phyloP scores from a whole-genome alignment of 1,140 invertebrate species.

The Drosophila burlai region DNA sequence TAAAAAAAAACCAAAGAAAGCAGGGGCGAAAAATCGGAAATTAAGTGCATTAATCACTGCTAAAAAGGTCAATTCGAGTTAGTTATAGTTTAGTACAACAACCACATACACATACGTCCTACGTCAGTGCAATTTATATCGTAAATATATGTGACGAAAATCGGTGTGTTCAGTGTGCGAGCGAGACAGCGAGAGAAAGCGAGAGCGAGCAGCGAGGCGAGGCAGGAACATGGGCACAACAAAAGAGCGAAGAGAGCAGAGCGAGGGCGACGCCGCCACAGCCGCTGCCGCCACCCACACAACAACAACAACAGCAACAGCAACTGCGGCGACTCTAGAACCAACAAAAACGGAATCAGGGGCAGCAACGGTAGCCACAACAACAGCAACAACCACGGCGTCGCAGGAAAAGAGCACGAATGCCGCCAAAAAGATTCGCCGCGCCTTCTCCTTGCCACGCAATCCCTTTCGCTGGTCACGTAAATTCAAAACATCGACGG shows the following conservation, averaged over 20 bases:
- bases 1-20: conserved; percentile 34
- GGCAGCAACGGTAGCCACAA: conserved; percentile 13
- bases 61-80: conserved; percentile 69
- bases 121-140: conserved; percentile 59
- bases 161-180: conserved; percentile 43
- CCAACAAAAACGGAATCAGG: conserved; percentile 47
- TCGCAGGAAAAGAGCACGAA: conserved; percentile 51
- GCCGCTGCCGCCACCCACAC: conserved; percentile 44
- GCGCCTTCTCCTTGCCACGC: conserved; percentile 88
- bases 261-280: conserved; percentile 58
- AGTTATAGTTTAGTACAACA: conserved; percentile 50
- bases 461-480: conserved; percentile 87
- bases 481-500: conserved; percentile 85
- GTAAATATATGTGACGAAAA: conserved; percentile 73
- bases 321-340: conserved; percentile 13
- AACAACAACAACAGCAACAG: conserved; percentile 34
- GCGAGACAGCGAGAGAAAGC: conserved; percentile 23
- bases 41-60: conserved; percentile 71
- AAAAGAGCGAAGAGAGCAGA: conserved; percentile 68
- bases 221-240: conserved; percentile 66
- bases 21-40: conserved; percentile 42
- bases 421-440: conserved; percentile 85
- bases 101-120: conserved; percentile 25
- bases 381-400: conserved; percentile 56
- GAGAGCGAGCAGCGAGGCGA: conserved; percentile 32